A percentile compares a stretch with the other conserved stretches of the same genome.
These are phyloP conservation scores for Mastomys coucha DNA, from an alignment of 2,113 vertebrate genomes.

Conservation along the genomic window DNA sequence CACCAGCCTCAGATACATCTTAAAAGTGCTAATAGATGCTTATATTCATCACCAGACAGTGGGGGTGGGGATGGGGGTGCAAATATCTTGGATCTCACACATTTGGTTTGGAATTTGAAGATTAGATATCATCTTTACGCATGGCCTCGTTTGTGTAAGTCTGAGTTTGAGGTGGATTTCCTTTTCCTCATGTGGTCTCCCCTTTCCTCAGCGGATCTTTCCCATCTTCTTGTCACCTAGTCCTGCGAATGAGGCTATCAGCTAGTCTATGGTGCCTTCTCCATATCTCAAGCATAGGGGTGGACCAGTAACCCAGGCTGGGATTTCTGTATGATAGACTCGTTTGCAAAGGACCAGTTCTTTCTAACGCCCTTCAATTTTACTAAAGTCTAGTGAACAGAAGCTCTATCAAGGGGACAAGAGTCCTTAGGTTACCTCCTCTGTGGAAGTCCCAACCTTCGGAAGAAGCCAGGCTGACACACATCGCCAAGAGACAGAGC, in stretches of 20 bases:
- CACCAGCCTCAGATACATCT: neutral
- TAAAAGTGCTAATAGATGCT: neutral
- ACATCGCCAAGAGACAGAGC: neutral
- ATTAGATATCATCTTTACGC: neutral
- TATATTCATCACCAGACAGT: neutral
- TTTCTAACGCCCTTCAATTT: neutral
- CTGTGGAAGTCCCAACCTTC: neutral
- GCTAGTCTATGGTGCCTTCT: neutral
- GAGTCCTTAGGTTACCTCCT: neutral
- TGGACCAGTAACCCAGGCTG: neutral
- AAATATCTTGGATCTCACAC: neutral
- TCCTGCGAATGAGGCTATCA: neutral
- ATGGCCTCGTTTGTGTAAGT: neutral
- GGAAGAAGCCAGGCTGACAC: neutral
- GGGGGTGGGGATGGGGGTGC: neutral
- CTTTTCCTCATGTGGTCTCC: neutral
- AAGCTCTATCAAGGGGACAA: neutral
- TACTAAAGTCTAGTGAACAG: neutral
- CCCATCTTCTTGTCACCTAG: neutral
- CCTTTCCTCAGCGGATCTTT: neutral
- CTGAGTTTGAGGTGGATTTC: no score
- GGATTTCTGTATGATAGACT: neutral
- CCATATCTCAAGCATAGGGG: neutral
- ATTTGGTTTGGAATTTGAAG: conserved; percentile 24
- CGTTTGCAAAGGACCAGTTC: neutral